Percentiles rank a stretch among this genome's conserved stretches.
Evolutionary conservation across 2,113 vertebrate species (phyloP).

Genomic region (Callospermophilus lateralis): DNA sequence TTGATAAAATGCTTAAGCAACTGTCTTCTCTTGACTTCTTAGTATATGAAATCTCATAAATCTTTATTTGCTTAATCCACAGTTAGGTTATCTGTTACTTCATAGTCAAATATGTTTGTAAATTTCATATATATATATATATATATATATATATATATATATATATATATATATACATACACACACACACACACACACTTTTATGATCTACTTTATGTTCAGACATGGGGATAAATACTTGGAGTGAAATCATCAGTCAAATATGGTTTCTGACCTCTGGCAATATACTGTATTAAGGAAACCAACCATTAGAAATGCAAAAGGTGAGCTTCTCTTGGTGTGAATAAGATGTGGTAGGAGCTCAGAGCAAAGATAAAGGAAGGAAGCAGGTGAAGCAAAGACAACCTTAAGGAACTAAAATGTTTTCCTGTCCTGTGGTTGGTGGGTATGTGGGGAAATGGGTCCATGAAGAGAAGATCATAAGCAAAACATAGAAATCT

Average conservation of each 20-base stretch:
- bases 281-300: background rate
- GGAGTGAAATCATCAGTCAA: constrained; percentile 3
- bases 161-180: no score
- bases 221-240: background rate
- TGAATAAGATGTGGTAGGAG: background rate
- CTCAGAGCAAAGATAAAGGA: background rate
- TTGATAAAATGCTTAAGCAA: background rate
- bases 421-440: background rate
- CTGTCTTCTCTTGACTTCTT: background rate
- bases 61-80: background rate
- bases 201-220: background rate
- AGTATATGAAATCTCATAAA: background rate
- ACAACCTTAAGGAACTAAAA: background rate
- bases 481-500: background rate
- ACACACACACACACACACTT: no score
- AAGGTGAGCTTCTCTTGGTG: background rate
- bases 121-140: background rate
- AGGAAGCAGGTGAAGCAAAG: background rate
- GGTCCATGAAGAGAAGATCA: background rate
- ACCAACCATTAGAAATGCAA: background rate
- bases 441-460: rapidly evolving
- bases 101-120: background rate
- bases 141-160: no score
- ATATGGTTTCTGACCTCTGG: background rate
- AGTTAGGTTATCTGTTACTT: constrained; percentile 14